Percentiles rank a stretch among this genome's conserved stretches.
These are phyloP conservation scores for Astreopora myriophthalma DNA, from an alignment of 64 coral and sea anemone species.

Conservation along the genomic window DNA sequence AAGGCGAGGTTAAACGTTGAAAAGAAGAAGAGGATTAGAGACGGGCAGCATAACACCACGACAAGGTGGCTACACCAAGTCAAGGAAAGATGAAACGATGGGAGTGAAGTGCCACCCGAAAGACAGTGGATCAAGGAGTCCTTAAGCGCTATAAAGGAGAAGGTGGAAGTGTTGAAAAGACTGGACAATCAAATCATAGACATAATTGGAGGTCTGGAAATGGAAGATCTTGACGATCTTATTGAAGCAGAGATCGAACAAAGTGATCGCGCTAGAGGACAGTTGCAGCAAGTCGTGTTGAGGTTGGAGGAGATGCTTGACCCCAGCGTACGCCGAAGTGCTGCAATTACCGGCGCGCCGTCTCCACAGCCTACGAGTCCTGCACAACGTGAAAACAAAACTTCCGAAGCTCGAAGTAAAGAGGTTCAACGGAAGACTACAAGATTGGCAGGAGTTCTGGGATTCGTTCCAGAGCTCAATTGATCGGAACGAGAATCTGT, in stretches of 20 bases:
- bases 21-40: neutral
- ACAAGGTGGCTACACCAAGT: neutral
- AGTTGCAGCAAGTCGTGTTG: neutral
- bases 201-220: neutral
- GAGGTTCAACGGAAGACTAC: slow-evolving; percentile 24
- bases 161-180: neutral
- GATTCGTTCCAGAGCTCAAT: slow-evolving; percentile 44
- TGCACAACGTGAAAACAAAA: neutral
- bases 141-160: neutral
- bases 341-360: neutral
- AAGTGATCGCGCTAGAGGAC: neutral
- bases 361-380: neutral
- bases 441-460: slow-evolving; percentile 17
- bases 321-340: no score
- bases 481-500: slow-evolving; percentile 23
- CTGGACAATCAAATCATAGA: neutral
- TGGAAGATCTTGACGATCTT: neutral
- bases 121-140: neutral
- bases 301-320: neutral
- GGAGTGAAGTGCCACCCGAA: neutral
- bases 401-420: slow-evolving; percentile 52
- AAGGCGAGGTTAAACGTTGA: neutral
- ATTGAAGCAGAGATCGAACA: neutral
- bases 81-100: neutral
- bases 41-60: neutral